Conservation (phyloP, 2,888 invertebrate genomes). For the Noctuana brunneofusca region DNA sequence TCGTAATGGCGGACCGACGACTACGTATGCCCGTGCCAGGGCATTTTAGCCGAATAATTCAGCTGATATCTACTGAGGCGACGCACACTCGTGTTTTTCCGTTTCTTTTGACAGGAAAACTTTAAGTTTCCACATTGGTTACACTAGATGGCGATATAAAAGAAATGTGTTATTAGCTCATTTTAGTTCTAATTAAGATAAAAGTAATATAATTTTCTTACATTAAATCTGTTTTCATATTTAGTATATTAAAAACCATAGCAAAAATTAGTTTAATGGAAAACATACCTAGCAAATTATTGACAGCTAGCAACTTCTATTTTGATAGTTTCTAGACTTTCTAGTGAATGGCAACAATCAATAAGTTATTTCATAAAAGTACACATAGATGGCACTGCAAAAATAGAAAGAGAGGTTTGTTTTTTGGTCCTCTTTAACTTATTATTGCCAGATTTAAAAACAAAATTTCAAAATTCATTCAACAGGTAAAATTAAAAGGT, state of each 20-base stretch:
- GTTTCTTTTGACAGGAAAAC: constrained; percentile 79
- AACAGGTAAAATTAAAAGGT: constrained; percentile 24
- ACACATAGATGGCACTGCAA: constrained; percentile 22
- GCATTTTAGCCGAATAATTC: constrained; percentile 84
- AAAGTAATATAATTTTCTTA: background rate
- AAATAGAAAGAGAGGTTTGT: constrained; percentile 5
- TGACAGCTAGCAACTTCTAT: background rate
- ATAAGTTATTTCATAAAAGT: background rate
- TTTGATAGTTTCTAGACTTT: background rate
- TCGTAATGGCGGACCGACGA: constrained; percentile 84
- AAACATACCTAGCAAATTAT: background rate
- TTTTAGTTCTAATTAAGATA: background rate
- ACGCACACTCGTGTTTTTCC: constrained; percentile 82
- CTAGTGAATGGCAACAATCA: constrained; percentile 22
- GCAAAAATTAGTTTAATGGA: background rate
- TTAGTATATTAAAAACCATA: background rate
- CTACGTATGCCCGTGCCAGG: constrained; percentile 84
- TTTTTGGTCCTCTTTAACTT: background rate
- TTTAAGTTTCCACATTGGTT: constrained; percentile 46
- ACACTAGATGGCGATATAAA: constrained; percentile 58
- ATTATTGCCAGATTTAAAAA: constrained; percentile 15
- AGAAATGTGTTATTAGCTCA: background rate
- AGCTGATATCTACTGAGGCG: constrained; percentile 83
- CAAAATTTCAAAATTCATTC: background rate
- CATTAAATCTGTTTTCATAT: background rate